phyloP scores from a whole-genome alignment of 2,797 vertebrate genomes.

The Fistularia tabacaria region DNA sequence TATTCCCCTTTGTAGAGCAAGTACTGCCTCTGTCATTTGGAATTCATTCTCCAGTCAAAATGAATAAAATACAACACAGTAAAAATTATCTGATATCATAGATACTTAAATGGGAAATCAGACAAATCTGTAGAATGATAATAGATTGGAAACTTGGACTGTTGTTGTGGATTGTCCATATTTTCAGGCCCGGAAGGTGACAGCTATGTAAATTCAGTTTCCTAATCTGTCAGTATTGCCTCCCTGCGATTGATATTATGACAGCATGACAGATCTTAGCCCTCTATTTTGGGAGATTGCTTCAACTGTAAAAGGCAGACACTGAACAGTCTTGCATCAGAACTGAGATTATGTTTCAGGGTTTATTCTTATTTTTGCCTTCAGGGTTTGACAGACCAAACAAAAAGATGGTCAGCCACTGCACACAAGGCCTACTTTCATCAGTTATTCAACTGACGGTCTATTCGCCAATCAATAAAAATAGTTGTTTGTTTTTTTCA shows the following conservation, averaged over 20 bases:
- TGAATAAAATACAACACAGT: constrained; percentile 25
- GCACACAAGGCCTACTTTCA: background rate
- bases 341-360: constrained; percentile 31
- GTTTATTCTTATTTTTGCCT: constrained; percentile 29
- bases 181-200: constrained; percentile 42
- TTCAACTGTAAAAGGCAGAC: constrained; percentile 52
- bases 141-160: constrained; percentile 14
- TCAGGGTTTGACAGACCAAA: background rate
- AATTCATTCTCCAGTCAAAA: constrained; percentile 19
- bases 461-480: too few species aligned
- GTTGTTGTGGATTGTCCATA: constrained; percentile 2
- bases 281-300: constrained; percentile 49
- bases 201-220: constrained; percentile 55
- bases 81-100: background rate
- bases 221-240: constrained; percentile 59
- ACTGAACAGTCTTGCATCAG: constrained; percentile 38
- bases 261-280: constrained; percentile 57
- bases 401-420: constrained; percentile 4
- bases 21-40: constrained; percentile 46
- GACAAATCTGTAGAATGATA: background rate
- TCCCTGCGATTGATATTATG: constrained; percentile 53
- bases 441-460: too few species aligned
- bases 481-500: too few species aligned
- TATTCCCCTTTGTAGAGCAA: constrained; percentile 43
- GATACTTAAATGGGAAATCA: too few species aligned